Evolutionary conservation across 2,113 vertebrate species (phyloP), one percentile per base, ranked within the genome.

Genomic region (Aramus guarauna): DNA sequence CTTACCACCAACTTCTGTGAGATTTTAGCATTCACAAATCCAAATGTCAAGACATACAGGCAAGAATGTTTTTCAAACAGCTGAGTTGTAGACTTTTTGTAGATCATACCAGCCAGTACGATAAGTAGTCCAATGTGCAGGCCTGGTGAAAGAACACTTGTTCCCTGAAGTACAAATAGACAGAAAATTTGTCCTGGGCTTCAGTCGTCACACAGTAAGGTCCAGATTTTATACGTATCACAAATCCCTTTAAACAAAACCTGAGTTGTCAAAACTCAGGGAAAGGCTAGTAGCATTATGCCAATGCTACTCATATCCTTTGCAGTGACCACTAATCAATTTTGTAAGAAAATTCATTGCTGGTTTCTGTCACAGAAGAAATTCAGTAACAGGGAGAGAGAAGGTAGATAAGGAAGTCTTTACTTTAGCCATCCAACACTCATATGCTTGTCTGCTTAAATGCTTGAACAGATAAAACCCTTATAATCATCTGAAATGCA

Each of bases 1-100:
- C 98, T 93, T 98, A 99, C 99, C 99, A 99, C 99, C 81, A 99
- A 96, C 94, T 99, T 99, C 97, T 99, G 99, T 73, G 99, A 98
- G 93, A 99, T 98, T 98, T 99, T 99, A 84, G 99, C 96, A 93
- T 98, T 98, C 95, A 99, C 99, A 97, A 99, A 98, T 92, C 99
- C 99, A 87, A 99, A 99, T 66, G 99, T 97, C 83, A 99, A 97
- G 56, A 99, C 98, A 94, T 99, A 99, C 15, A 99, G 98, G 92
- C 99, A 99, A 87, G 99, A 98, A 95, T 99, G 99, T 45, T 98
- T 98, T 98, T 99, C 99, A 94, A 99, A 99, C 68, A 99, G 95
- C 84, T 97, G 98, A 75, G 98, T 99, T 95, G 99, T 97, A 39
- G 99, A 99, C 96, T 99, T 99, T 96, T 99, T 99, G 97, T 99